Evolutionary conservation across 1,140 invertebrate species (phyloP).

Genomic region (Parapsyche elsis): DNA sequence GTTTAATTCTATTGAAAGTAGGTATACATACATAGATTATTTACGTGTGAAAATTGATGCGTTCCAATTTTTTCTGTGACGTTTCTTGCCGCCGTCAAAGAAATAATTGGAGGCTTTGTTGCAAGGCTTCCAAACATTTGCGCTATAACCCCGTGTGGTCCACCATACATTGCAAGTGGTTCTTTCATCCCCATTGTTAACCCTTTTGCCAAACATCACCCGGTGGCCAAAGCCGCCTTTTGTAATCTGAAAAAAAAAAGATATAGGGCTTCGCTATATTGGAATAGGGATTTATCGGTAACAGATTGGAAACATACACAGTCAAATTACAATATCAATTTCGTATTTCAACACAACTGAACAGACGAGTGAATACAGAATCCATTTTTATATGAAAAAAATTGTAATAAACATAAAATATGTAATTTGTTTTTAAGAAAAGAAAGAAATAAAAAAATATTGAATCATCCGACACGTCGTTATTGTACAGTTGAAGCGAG

Average conservation of each 20-base stretch:
- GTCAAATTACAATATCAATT: too few species aligned
- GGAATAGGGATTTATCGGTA: background rate
- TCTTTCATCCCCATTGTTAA: slow-evolving; percentile 40
- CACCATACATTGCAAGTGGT: slow-evolving; percentile 45
- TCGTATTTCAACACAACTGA: too few species aligned
- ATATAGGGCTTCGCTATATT: background rate
- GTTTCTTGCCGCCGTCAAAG: background rate
- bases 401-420: too few species aligned
- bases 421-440: too few species aligned
- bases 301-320: too few species aligned
- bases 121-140: slow-evolving; percentile 33
- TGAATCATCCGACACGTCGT: background rate
- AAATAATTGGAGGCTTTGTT: slow-evolving; percentile 26
- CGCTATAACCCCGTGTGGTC: slow-evolving; percentile 50
- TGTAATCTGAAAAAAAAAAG: background rate
- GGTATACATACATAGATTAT: too few species aligned
- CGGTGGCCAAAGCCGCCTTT: slow-evolving; percentile 39
- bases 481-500: background rate
- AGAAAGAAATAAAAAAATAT: too few species aligned
- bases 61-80: background rate
- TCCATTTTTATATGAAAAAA: too few species aligned
- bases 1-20: too few species aligned
- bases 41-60: background rate
- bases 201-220: slow-evolving; percentile 29
- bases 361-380: too few species aligned